Conservation (phyloP, 2,113 vertebrate species). For the Progne subis region DNA sequence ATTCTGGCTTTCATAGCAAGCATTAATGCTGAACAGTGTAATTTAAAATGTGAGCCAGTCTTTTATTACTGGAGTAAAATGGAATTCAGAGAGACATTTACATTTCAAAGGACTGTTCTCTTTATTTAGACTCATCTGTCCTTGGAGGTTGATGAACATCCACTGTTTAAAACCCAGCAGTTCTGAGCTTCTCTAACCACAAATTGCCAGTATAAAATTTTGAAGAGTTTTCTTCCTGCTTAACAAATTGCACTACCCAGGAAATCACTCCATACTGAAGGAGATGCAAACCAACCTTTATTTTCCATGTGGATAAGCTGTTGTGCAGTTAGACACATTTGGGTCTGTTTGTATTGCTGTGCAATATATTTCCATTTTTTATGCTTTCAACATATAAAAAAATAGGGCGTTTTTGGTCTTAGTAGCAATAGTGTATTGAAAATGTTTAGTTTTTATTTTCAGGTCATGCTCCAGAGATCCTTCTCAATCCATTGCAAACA, state of each 20-base stretch:
- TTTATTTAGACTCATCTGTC: neutral
- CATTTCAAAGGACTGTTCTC: neutral
- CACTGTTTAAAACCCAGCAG: neutral
- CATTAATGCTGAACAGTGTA: neutral
- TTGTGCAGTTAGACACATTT: neutral
- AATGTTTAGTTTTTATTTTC: neutral
- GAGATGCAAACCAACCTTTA: neutral
- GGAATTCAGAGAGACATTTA: neutral
- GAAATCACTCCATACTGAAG: neutral
- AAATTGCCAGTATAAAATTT: neutral
- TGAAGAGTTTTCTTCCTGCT: neutral
- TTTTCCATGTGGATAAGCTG: neutral
- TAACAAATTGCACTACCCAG: neutral
- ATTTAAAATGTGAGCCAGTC: neutral
- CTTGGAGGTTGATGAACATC: neutral
- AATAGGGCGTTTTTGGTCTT: accelerated
- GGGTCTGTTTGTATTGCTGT: neutral
- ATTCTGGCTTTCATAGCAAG: neutral
- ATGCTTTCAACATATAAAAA: neutral
- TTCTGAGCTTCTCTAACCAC: neutral
- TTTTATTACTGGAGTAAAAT: neutral
- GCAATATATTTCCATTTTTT: neutral
- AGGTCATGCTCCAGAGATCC: slow-evolving; percentile 91
- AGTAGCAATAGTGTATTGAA: neutral
- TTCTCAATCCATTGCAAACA: slow-evolving; percentile 80